Base-by-base conservation (phyloP, 92 coral and sea anemone genomes). In the Metridium senile region DNA sequence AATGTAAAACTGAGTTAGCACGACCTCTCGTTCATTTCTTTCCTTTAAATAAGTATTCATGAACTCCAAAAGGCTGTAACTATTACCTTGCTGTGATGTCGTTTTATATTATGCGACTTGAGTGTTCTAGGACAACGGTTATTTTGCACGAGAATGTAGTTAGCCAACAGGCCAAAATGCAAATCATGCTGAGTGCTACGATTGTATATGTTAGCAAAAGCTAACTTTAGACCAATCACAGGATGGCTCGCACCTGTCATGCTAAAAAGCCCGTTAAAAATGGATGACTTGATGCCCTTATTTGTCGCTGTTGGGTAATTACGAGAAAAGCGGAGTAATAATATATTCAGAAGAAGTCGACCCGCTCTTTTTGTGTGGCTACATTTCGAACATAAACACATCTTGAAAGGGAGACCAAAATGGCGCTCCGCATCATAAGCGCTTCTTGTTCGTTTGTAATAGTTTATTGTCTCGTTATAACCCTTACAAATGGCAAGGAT, bases 221-320 rank as follows among this genome's bases (percentile, higher is more conserved):
- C 59, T 70, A 49, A 56, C 47, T 49, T 22, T 77, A 84, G 74
- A 39, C 97, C 97, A 91, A 91, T 91, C 75, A 56, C 26, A 33
- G 33, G 62, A 29, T 70, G 26, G 62, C 31, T 23, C 58, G 57
- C 90, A 89, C 93, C 91, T 92, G 97, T 74, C 87, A 71, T 76
- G 68, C 85, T 64, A 83, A 81, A 57, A 78, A 66, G 74, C 83
- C 80, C 87, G 82, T 92, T 92, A 92, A 89, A 92, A 89, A 85
- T 92, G 70, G 73, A 92, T 92, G 93, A 92, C 86, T 80, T 81
- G 75, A 89, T 91, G 84, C 85, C 97, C 97, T 77, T 91, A 91
- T 91, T 88, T 91, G 97, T 91, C 88, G 84, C 85, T 82, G 84
- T 86, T 87, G 79, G 86, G 91, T 89, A 85, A 83, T 87, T 89